Percentiles rank a stretch among this genome's conserved stretches.
Conservation (phyloP, 1,140 invertebrate species). For the Diabrotica virgifera region DNA sequence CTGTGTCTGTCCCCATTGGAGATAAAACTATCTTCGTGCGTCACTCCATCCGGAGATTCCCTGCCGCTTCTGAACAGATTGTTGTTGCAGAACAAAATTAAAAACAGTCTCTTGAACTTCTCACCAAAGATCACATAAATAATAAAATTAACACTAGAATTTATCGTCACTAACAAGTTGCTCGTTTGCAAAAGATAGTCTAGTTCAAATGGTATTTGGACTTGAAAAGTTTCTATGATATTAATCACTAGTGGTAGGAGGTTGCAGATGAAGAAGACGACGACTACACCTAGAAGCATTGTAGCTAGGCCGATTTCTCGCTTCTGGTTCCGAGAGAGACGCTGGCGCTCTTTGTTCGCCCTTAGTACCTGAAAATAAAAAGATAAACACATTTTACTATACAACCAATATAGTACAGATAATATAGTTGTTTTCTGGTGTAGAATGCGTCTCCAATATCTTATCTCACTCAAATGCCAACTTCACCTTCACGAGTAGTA, state of each 20-base stretch:
- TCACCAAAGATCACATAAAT: conserved; percentile 97
- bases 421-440: no score
- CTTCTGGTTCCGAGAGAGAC: conserved; percentile 74
- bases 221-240: conserved; percentile 74
- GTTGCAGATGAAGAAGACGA: conserved; percentile 94
- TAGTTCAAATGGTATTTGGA: conserved; percentile 52
- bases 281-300: conserved; percentile 91
- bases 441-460: no score
- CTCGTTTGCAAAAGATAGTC: conserved; percentile 81
- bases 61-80: conserved; percentile 55
- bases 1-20: conserved; percentile 65
- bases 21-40: conserved; percentile 76
- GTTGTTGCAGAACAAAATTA: conserved; percentile 79
- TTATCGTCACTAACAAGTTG: conserved; percentile 93
- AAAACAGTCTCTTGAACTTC: conserved; percentile 89
- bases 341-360: conserved; percentile 78
- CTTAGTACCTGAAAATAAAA: conserved; percentile 64
- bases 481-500: no score
- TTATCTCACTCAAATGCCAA: no score
- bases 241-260: conserved; percentile 86
- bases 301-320: conserved; percentile 87
- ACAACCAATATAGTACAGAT: no score
- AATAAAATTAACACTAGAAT: conserved; percentile 95
- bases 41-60: conserved; percentile 67
- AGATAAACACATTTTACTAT: background rate